Evolutionary conservation across 2,888 invertebrate genomes (phyloP), one percentile per base, ranked within the genome.

Genomic region (Tricholauxania praeusta): DNA sequence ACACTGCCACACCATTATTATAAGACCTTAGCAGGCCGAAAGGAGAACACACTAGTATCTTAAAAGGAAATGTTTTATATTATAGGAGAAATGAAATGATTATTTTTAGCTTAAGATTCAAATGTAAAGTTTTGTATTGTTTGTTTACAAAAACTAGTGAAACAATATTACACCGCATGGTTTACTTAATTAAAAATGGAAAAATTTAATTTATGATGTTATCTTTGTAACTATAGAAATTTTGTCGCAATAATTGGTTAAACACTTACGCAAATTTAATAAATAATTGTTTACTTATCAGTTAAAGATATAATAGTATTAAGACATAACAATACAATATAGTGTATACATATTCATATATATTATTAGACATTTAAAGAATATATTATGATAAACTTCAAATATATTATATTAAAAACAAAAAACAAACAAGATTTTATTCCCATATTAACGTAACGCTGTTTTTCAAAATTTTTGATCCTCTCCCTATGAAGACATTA

Each of bases 301-400:
- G 70, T 39, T 59, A 59, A 28, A 59, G 10, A n/a, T 22, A 22
- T 22, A 59, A 52, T 70, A 70, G 19, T 63, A 15, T 12, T 70
- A 70, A 63, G 63, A 48, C 49, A 32, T 69, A 69, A 69, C 49
- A 14, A 53, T 70, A 57, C n/a, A 39, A 32, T 52, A 62, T 63
- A 22, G 22, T 70, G 53, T 70, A 70, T 60, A 69, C 53, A 70
- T 53, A 68, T 59, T 48, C 22, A 57, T 68, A 68, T 68, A 67
- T 68, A 68, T 59, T 68, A 68, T 48, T 52, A 63, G 28, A 70
- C 52, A 52, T 19, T 51, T n/a, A 59, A 53, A 53, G 39, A 52
- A 63, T 62, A 63, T 70, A 70, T 70, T 53, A 70, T 70, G n/a
- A 70, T 70, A 70, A 62, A 70, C 51, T 39, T 69, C 32, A 49